phyloP scores from a whole-genome alignment of 2,888 invertebrate species.

The Idaea dimidiata region DNA sequence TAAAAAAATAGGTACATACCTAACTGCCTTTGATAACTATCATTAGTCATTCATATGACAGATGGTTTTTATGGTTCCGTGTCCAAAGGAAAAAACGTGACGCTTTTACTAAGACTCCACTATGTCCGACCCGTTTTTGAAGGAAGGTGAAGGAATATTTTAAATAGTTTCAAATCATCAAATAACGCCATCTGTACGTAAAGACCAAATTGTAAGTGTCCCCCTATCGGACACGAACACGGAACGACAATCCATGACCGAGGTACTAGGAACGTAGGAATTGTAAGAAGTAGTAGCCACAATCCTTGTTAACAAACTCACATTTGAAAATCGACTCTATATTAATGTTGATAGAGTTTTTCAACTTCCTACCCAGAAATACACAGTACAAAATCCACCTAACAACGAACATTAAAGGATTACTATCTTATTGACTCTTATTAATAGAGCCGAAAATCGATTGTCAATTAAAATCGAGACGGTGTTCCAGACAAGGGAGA shows the following conservation, averaged over 20 bases:
- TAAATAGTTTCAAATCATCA: too few species aligned
- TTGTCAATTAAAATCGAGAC: not conserved
- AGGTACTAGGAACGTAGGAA: conserved; percentile 43
- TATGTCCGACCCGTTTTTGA: too few species aligned
- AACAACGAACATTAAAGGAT: not conserved
- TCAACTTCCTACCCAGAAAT: not conserved
- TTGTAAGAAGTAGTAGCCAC: conserved; percentile 19
- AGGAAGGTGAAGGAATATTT: too few species aligned
- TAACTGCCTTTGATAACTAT: not conserved
- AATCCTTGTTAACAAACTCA: conserved; percentile 9
- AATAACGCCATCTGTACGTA: not conserved
- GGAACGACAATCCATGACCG: conserved; percentile 54
- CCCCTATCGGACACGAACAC: conserved; percentile 34
- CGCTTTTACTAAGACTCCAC: too few species aligned
- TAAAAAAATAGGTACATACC: not conserved
- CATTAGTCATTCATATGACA: too few species aligned
- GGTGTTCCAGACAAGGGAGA: conserved; percentile 11
- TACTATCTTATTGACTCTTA: not conserved
- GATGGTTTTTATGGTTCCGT: too few species aligned
- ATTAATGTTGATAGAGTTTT: conserved; percentile 13
- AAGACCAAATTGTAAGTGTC: not conserved
- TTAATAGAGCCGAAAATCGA: not conserved
- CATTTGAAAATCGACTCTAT: conserved; percentile 24
- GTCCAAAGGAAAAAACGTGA: too few species aligned
- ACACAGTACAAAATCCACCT: not conserved